phyloP scores from a whole-genome alignment of 2,113 vertebrate species.

The Chamaetylas fuelleborni region DNA sequence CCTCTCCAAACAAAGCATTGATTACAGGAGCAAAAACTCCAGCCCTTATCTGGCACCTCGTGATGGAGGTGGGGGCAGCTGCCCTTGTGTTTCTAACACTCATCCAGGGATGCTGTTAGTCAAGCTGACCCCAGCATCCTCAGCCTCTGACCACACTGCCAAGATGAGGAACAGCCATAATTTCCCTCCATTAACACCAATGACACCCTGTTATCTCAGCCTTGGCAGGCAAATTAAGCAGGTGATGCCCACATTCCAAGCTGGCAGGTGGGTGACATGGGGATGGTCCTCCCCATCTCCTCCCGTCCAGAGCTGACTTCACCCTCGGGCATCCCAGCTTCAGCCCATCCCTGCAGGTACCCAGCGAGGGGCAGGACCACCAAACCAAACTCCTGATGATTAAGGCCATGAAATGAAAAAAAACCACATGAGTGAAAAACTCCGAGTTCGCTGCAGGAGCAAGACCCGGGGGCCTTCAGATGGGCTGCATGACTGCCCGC shows the following conservation, averaged over 20 bases:
- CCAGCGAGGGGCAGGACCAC: neutral
- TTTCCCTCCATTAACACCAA: neutral
- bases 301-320: neutral
- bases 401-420: neutral
- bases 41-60: neutral
- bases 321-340: rapidly evolving
- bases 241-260: neutral
- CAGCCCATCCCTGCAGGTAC: neutral
- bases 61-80: neutral
- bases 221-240: neutral
- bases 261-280: neutral
- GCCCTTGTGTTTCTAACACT: neutral
- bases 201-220: neutral
- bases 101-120: neutral
- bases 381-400: neutral
- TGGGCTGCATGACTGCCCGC: neutral
- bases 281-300: neutral
- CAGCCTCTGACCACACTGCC: neutral
- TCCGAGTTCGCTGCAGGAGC: neutral
- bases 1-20: neutral
- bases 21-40: neutral
- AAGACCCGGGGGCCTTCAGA: neutral
- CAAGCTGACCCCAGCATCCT: neutral
- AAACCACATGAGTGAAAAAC: neutral
- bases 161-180: neutral